Evolutionary conservation across 2,888 invertebrate species (phyloP).

Genomic region (Acanthosepion lycidas): DNA sequence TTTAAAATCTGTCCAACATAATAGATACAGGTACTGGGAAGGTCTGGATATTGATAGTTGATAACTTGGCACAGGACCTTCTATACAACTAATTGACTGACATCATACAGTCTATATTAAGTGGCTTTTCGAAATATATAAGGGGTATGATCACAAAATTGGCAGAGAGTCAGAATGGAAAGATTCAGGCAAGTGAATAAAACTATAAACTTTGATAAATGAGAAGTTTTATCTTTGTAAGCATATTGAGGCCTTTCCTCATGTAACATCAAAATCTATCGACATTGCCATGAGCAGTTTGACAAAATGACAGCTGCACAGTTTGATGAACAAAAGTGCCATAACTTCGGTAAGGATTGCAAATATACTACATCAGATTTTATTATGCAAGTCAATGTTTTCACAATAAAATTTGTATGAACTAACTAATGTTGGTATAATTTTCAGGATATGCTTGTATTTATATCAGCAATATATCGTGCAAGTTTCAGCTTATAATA

Average conservation of each 20-base stretch:
- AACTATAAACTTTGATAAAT: not conserved
- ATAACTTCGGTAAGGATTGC: not conserved
- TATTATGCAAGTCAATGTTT: too few species aligned
- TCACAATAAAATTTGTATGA: too few species aligned
- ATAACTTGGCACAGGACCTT: not conserved
- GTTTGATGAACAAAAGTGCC: not conserved
- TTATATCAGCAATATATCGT: too few species aligned
- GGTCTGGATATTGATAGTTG: not conserved
- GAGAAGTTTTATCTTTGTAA: not conserved
- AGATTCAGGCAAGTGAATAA: not conserved
- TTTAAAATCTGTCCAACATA: not conserved
- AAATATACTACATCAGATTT: not conserved
- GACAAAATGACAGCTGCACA: not conserved
- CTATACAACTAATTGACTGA: not conserved
- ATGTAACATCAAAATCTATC: not conserved
- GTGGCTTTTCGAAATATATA: not conserved
- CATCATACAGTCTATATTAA: not conserved
- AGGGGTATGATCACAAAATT: not conserved
- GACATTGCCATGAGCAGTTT: not conserved
- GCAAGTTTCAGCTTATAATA: too few species aligned
- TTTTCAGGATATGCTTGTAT: too few species aligned
- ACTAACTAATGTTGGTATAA: too few species aligned
- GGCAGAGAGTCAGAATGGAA: not conserved
- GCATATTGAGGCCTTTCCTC: not conserved
- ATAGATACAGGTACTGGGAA: not conserved